Base-by-base conservation (phyloP, 2,888 invertebrate genomes). In the Spisula solida region DNA sequence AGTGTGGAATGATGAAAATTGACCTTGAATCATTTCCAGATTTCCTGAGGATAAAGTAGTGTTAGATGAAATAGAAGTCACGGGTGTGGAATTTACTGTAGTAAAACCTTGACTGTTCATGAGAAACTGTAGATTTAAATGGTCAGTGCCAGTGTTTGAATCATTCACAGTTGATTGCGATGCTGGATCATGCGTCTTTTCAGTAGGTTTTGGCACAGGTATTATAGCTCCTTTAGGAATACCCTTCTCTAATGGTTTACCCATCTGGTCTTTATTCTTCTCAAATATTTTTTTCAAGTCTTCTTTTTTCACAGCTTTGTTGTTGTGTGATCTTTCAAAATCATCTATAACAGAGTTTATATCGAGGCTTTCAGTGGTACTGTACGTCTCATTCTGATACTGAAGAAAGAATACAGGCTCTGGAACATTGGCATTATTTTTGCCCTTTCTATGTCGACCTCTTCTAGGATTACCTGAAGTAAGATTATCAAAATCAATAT, bases 191-290 rank as follows among this genome's bases (percentile, higher is more conserved):
- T 16, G 31, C 12, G 8, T 75, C 14, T 83, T 34, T 14, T 82
- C 82, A 41, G 75, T n/a, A n/a, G 31, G 12, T 85, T 85, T 85
- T 20, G 34, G 66, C 0, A 10, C 75, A 51, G 89, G 78, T 29
- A 86, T 34, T 47, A 79, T 80, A 0, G 86, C 86, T 29, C 88
- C 88, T 66, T 75, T 60, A 14, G 86, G 80, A 70, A 86, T 87
- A 47, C 83, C 75, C 41, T 85, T 89, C 66, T 89, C 88, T 47
- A 90, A 41, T 0, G 90, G 88, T 25, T 88, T 81, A 5, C 91
- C 91, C 90, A 91, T 91, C 29, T 88, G 86, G 18, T 90, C 91
- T 80, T 86, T 90, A 75, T 91, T 90, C 60, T 90, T 92, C 56
- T 92, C 89, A 25, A 92, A 87, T 47, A 90, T 88, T 78, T 90